A percentile compares a stretch with the other conserved stretches of the same genome.
Evolutionary conservation across 2,888 invertebrate species (phyloP).

Genomic region (Rutpela maculata): DNA sequence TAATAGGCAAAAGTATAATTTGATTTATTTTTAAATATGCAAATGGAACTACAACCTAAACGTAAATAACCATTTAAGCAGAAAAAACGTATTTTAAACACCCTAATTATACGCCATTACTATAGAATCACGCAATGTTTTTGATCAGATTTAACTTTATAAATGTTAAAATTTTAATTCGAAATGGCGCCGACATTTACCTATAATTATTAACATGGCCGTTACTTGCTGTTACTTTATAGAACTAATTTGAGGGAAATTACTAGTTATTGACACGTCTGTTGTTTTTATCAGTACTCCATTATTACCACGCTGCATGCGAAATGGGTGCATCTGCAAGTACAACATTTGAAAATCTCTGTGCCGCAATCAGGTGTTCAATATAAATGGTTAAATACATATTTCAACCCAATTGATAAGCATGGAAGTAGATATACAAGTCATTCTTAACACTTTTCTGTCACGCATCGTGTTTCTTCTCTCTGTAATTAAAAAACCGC

Average conservation of each 20-base stretch:
- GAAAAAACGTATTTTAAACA: slow-evolving; percentile 38
- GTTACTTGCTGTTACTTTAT: slow-evolving; percentile 37
- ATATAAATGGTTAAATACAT: neutral
- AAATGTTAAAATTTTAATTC: slow-evolving; percentile 47
- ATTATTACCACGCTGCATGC: slow-evolving; percentile 11
- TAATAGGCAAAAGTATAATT: slow-evolving; percentile 16
- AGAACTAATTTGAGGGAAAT: slow-evolving; percentile 25
- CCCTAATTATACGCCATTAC: slow-evolving; percentile 58
- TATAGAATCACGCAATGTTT: slow-evolving; percentile 55
- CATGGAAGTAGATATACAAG: neutral
- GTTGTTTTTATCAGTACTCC: slow-evolving; percentile 22
- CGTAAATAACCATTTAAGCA: slow-evolving; percentile 20
- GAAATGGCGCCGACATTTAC: slow-evolving; percentile 41
- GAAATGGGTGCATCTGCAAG: slow-evolving; percentile 34
- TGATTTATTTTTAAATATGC: slow-evolving; percentile 37
- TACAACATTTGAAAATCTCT: neutral
- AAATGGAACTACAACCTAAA: slow-evolving; percentile 22
- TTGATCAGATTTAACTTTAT: slow-evolving; percentile 52
- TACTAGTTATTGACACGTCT: slow-evolving; percentile 25
- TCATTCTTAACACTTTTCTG: neutral
- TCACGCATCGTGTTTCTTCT: too few relatives aligned
- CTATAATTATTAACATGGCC: slow-evolving; percentile 36
- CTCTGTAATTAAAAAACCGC: too few relatives aligned
- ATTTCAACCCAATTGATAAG: neutral
- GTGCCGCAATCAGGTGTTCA: slow-evolving; percentile 7